These are phyloP conservation scores for Nipponia nippon DNA, from an alignment of 2,113 vertebrate genomes.

Conservation along the genomic window DNA sequence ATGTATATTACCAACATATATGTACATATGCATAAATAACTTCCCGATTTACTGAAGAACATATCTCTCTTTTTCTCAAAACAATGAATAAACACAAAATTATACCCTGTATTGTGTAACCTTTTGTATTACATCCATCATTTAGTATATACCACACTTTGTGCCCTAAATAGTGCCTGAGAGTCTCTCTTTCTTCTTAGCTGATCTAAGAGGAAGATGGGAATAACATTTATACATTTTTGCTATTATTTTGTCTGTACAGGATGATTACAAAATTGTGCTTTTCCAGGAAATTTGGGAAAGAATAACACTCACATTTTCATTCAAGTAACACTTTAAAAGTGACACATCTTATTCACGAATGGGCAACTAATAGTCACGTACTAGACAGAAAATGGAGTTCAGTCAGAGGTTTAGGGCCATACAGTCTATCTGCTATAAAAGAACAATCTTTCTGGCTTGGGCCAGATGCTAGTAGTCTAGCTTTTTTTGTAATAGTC, in stretches of 20 bases:
- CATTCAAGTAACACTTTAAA: not conserved
- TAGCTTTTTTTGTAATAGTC: not conserved
- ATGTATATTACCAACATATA: not conserved
- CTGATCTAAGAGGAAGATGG: not conserved
- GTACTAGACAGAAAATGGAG: not conserved
- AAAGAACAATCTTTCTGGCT: not conserved
- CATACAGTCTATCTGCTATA: not conserved
- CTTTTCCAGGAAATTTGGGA: not conserved
- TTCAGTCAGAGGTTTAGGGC: not conserved
- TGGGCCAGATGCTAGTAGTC: not conserved
- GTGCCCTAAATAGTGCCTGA: not conserved
- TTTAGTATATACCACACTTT: not conserved
- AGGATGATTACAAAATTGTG: not conserved
- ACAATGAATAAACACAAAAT: not conserved
- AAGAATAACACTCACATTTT: not conserved
- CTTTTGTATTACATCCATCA: not conserved
- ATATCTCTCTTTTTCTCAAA: not conserved
- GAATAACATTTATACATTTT: not conserved
- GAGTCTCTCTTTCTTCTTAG: not conserved
- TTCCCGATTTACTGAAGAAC: not conserved
- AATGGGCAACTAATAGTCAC: not conserved
- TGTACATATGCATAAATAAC: not conserved
- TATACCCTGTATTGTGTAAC: not conserved
- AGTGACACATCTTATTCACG: not conserved
- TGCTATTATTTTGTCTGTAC: not conserved